Base-by-base conservation (phyloP, 1,140 invertebrate genomes). In the Lordiphosa mommai region DNA sequence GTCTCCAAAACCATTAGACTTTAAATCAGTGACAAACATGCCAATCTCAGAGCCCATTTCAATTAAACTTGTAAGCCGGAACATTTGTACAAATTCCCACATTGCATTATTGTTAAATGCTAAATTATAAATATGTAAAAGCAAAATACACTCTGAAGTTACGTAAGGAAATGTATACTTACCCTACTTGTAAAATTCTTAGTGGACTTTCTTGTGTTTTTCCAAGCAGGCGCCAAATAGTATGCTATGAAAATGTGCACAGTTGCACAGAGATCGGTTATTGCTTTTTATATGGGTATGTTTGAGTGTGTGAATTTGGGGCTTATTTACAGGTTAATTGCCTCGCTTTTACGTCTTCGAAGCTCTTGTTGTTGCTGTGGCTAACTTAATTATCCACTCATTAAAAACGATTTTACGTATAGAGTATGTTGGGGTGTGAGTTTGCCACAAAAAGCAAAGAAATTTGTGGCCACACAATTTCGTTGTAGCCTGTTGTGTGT, bases 351-450 rank as follows among this genome's bases (percentile, higher is more conserved):
- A n/a, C 50, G 41, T 37, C 43, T 13, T 46, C 16, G 23, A 10
- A 17, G 12, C 17, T 33, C 27, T 10, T 66, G 51, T 50, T 64
- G 13, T 44, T 50, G 64, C 40, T 51, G 55, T 47, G 55, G 38
- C 49, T 53, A 69, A 69, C 65, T 69, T 57, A 69, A 69, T 69
- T 69, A 69, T 69, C 61, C 63, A 60, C 65, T 69, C 65, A 69
- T 69, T 69, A 61, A 69, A 69, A 69, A 29, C 50, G 50, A 55
- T 61, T 69, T 69, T 69, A 61, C 65, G 47, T 48, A 61, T 27
- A 7, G 4, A 13, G n/a, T 33, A 34, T 12, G 37, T 44, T 10
- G 34, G 30, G 49, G 30, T 9, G 14, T 12, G 36, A 51, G 33
- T 43, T 38, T n/a, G 58, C 47, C 46, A 37, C 61, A 41, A 52